A percentile compares a stretch with the other conserved stretches of the same genome.
Conservation (phyloP, 1,140 invertebrate genomes). For the Brachionus calyciflorus region DNA sequence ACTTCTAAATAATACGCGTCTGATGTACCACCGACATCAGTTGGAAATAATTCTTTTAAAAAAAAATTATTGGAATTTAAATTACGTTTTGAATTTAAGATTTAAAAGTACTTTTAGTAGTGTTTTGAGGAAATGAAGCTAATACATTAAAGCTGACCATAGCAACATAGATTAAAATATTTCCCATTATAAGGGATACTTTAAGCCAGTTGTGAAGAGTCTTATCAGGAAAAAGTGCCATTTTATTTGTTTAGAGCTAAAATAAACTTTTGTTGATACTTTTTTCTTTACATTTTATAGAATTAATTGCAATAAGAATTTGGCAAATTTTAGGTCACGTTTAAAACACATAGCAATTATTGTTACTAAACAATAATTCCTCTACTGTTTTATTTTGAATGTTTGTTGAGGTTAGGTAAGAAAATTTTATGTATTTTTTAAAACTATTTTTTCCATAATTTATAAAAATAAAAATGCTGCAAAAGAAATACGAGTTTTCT, state of each 20-base stretch:
- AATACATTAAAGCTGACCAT: constrained; percentile 28
- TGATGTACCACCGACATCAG: constrained; percentile 51
- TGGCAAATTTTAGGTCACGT: no score
- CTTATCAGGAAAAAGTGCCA: background rate
- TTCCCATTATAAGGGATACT: constrained; percentile 30
- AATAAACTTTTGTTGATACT: no score
- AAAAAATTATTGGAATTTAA: background rate
- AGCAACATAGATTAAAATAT: constrained; percentile 38
- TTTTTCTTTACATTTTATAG: no score
- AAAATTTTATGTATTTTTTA: no score
- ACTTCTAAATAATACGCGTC: constrained; percentile 51
- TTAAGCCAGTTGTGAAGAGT: constrained; percentile 32
- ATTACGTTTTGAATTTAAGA: background rate
- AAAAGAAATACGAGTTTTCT: no score
- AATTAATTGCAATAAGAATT: no score
- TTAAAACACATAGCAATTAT: no score
- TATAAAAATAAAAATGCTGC: no score
- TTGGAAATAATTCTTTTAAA: constrained; percentile 52
- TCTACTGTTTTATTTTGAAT: no score
- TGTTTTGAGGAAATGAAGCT: background rate
- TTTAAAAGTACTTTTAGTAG: background rate
- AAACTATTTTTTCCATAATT: no score
- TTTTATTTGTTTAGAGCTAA: background rate
- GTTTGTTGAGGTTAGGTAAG: no score
- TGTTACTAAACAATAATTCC: no score